phyloP scores from a whole-genome alignment of 2,113 vertebrate genomes.

The Tricholaema leucomelas region DNA sequence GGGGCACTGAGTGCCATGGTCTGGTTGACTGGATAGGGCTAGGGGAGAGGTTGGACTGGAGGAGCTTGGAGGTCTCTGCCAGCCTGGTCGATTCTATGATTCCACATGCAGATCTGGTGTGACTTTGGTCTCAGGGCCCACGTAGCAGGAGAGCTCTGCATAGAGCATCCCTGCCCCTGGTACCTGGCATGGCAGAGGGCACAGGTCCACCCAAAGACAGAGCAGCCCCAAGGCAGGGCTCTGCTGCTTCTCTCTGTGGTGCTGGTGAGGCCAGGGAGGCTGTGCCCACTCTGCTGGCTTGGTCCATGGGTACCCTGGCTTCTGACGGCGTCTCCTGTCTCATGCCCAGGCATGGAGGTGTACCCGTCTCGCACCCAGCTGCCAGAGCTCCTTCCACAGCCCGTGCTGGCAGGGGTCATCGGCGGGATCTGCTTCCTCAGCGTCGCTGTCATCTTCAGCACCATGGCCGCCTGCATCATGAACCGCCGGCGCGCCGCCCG shows the following conservation, averaged over 20 bases:
- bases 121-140: fast-evolving
- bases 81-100: too few relatives aligned
- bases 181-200: fast-evolving
- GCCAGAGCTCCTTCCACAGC: conserved; percentile 84
- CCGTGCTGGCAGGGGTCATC: conserved; percentile 88
- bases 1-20: too few relatives aligned
- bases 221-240: not conserved
- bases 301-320: fast-evolving
- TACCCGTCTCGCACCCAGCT: conserved; percentile 86
- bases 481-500: conserved; percentile 79
- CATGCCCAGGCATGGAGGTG: conserved; percentile 86
- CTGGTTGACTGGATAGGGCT: too few relatives aligned
- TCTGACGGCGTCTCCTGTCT: not conserved
- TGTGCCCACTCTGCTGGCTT: fast-evolving
- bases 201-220: fast-evolving
- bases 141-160: not conserved
- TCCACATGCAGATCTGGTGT: fast-evolving
- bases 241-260: not conserved
- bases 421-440: conserved; percentile 92
- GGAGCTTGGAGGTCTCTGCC: too few relatives aligned
- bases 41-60: too few relatives aligned
- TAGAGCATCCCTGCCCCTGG: not conserved
- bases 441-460: conserved; percentile 86
- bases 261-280: not conserved
- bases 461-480: conserved; percentile 87